These are phyloP conservation scores for Nycticorax nycticorax DNA, from an alignment of 2,113 vertebrate genomes.

Conservation along the genomic window DNA sequence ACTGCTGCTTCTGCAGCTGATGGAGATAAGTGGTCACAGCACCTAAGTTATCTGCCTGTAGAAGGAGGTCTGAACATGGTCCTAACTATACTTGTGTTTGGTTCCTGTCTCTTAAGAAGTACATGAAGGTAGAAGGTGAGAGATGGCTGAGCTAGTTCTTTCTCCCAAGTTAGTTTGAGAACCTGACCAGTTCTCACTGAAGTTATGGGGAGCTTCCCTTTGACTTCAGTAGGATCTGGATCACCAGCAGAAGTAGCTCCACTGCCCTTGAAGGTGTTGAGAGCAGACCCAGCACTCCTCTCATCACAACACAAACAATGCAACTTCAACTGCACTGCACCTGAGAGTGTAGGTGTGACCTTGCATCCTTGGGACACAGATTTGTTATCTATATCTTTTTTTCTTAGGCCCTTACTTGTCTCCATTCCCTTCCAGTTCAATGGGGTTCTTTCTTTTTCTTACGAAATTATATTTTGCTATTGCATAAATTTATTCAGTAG, in stretches of 20 bases:
- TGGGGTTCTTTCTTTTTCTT: conserved; percentile 41
- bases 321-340: background rate
- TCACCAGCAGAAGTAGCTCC: background rate
- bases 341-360: background rate
- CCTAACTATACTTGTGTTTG: background rate
- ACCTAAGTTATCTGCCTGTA: background rate
- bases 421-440: conserved; percentile 67
- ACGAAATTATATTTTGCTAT: conserved; percentile 61
- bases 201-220: background rate
- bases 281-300: background rate
- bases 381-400: background rate
- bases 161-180: background rate
- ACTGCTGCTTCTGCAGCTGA: background rate
- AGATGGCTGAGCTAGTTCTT: background rate
- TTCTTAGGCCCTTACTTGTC: conserved; percentile 42
- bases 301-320: conserved; percentile 19
- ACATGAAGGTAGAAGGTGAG: background rate
- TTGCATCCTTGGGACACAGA: conserved; percentile 39
- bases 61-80: conserved; percentile 13
- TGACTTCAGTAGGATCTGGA: background rate
- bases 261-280: background rate
- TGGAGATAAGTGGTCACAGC: background rate
- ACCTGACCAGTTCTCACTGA: background rate
- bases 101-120: conserved; percentile 33
- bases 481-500: conserved; percentile 47